Conservation (phyloP, 92 coral and sea anemone species). For the Scolanthus callimorphus region DNA sequence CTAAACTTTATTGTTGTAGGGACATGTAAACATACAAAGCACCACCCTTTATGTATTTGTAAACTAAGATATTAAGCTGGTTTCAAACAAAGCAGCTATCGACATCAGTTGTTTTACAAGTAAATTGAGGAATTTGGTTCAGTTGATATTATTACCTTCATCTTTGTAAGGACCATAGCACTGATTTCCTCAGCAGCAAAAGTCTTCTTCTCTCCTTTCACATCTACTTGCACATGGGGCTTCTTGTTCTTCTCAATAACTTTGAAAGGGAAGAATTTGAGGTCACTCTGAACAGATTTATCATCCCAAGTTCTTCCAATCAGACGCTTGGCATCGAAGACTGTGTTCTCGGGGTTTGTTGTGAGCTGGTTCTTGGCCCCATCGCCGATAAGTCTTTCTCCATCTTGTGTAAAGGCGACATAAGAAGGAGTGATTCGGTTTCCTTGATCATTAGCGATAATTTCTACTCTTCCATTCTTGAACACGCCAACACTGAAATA, state of each 20-base stretch:
- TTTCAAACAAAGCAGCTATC: constrained; percentile 11
- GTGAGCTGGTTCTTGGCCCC: constrained; percentile 99
- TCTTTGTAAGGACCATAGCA: constrained; percentile 91
- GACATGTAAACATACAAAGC: no score
- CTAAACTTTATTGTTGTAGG: no score
- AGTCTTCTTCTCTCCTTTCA: constrained; percentile 71
- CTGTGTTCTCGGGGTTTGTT: constrained; percentile 94
- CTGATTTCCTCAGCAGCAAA: constrained; percentile 99
- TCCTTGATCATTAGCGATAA: constrained; percentile 98
- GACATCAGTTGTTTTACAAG: constrained; percentile 17
- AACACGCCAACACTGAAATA: constrained; percentile 92
- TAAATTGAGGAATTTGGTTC: background rate
- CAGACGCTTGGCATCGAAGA: constrained; percentile 93
- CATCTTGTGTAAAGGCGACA: constrained; percentile 97
- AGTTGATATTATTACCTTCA: constrained; percentile 64
- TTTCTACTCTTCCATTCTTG: constrained; percentile 97
- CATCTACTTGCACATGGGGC: constrained; percentile 81
- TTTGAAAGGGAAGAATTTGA: constrained; percentile 86
- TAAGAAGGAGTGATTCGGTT: constrained; percentile 98
- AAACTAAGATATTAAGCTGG: no score
- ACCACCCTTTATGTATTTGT: no score
- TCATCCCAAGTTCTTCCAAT: constrained; percentile 98
- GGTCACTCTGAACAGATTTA: constrained; percentile 78
- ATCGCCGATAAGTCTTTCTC: constrained; percentile 95
- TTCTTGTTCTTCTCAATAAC: constrained; percentile 90